Evolutionary conservation across 2,797 vertebrate species (phyloP).

Genomic region (Gila robusta): DNA sequence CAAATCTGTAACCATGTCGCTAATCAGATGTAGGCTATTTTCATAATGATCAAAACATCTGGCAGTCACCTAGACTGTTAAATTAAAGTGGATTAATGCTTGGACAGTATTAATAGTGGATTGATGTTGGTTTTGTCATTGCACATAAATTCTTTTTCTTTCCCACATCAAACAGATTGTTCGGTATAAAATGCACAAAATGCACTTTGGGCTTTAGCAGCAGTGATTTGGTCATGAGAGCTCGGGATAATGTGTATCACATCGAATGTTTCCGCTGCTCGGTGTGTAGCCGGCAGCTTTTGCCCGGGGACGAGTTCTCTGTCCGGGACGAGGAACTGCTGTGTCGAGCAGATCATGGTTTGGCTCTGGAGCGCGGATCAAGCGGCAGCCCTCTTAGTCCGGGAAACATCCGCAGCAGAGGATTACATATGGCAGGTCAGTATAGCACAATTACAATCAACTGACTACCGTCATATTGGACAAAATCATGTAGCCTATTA

Average conservation of each 20-base stretch:
- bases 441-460: background rate
- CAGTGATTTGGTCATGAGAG: slow-evolving; percentile 95
- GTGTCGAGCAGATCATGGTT: slow-evolving; percentile 88
- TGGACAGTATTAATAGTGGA: background rate
- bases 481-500: background rate
- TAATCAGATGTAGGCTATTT: background rate
- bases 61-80: background rate
- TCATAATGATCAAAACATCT: background rate
- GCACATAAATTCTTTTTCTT: background rate
- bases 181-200: slow-evolving; percentile 92
- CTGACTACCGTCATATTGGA: background rate
- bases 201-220: slow-evolving; percentile 91
- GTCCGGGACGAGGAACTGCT: slow-evolving; percentile 90
- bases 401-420: slow-evolving; percentile 76
- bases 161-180: slow-evolving; percentile 80
- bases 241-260: slow-evolving; percentile 91
- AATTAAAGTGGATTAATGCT: background rate
- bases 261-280: slow-evolving; percentile 95
- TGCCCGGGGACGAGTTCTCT: slow-evolving; percentile 94
- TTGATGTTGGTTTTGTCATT: background rate
- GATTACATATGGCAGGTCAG: slow-evolving; percentile 85
- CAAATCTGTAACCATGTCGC: background rate
- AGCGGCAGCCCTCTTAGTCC: slow-evolving; percentile 84
- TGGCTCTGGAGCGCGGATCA: slow-evolving; percentile 79
- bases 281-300: slow-evolving; percentile 90